A percentile compares a stretch with the other conserved stretches of the same genome.
These are phyloP conservation scores for Ovis canadensis DNA, from an alignment of 2,113 vertebrate genomes.

Conservation along the genomic window DNA sequence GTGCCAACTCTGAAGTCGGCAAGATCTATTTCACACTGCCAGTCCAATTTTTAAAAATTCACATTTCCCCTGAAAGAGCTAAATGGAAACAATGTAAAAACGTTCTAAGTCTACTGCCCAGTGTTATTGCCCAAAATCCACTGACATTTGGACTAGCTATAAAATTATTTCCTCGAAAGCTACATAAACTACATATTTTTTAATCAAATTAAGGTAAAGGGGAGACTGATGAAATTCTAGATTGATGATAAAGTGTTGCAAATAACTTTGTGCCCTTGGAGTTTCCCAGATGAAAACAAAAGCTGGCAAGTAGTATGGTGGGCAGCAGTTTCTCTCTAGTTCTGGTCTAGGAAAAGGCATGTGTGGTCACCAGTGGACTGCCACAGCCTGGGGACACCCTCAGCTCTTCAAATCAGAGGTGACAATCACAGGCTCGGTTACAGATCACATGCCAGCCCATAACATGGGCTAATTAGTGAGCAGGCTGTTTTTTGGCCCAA, in stretches of 20 bases:
- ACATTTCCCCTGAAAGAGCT: neutral
- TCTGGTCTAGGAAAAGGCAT: neutral
- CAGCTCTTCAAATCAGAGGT: neutral
- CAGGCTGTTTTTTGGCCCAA: neutral
- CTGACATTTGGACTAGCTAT: neutral
- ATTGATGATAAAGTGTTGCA: neutral
- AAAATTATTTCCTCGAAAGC: neutral
- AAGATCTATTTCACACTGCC: neutral
- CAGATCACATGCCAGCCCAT: neutral
- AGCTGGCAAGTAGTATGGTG: neutral
- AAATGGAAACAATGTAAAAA: neutral
- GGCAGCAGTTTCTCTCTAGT: neutral
- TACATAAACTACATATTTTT: neutral
- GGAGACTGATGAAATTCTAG: neutral
- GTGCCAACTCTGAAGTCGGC: neutral
- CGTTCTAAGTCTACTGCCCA: neutral
- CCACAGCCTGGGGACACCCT: neutral
- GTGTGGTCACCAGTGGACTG: neutral
- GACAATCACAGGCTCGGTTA: neutral
- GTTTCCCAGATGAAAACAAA: neutral
- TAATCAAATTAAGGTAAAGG: neutral
- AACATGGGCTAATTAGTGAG: neutral
- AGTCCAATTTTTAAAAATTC: neutral
- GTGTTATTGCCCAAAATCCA: neutral
- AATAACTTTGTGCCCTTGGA: neutral